These are phyloP conservation scores for Ochotona curzoniae DNA, from an alignment of 2,113 vertebrate species.

Conservation along the genomic window DNA sequence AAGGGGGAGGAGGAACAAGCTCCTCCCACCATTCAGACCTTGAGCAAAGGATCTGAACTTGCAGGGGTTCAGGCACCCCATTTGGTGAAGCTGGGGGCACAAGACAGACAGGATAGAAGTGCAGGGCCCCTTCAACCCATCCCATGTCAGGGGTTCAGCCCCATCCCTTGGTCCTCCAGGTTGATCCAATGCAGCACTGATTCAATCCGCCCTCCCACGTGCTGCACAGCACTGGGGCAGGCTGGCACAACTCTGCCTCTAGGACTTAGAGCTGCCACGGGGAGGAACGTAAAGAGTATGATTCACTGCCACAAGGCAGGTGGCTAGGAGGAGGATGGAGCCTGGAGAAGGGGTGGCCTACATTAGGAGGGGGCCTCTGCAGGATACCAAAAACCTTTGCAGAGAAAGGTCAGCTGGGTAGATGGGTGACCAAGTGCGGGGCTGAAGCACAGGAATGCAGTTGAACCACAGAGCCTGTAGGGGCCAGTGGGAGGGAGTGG, in stretches of 20 bases:
- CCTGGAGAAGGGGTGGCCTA: neutral
- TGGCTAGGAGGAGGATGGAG: rapidly evolving
- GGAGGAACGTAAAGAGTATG: too few relatives aligned
- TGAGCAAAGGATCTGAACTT: too few relatives aligned
- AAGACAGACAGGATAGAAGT: neutral
- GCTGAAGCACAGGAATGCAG: neutral
- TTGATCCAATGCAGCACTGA: too few relatives aligned
- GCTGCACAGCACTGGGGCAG: neutral
- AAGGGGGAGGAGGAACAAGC: neutral
- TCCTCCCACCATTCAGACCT: neutral
- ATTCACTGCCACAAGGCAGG: too few relatives aligned
- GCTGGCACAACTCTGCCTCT: too few relatives aligned
- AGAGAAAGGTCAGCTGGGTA: neutral
- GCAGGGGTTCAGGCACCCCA: neutral
- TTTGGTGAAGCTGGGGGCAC: neutral
- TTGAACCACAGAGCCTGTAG: too few relatives aligned
- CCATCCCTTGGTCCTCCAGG: neutral
- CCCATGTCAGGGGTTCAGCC: neutral
- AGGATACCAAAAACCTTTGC: neutral
- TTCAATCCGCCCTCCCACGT: neutral
- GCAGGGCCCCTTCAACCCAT: neutral
- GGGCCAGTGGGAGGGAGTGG: neutral
- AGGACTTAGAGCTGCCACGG: too few relatives aligned
- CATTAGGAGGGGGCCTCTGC: neutral
- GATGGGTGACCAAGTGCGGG: neutral